Conservation (phyloP, 92 coral and sea anemone species). For the Muricea muricata region DNA sequence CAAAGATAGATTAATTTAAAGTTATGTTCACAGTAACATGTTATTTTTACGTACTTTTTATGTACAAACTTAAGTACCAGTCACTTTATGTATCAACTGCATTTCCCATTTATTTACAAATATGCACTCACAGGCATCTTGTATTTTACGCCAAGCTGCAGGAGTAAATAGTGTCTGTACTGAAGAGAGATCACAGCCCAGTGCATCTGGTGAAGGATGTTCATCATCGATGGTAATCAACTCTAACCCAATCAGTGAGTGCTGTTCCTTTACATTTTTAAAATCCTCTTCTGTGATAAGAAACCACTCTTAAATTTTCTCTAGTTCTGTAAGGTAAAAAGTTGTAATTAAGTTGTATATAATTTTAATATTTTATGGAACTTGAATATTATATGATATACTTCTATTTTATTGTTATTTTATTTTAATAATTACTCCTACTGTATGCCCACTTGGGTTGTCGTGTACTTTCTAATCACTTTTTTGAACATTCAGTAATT, state of each 20-base stretch:
- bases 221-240: not conserved
- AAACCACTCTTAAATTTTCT: not conserved
- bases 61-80: too few relatives aligned
- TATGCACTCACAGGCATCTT: not conserved
- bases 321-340: not conserved
- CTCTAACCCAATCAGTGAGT: not conserved
- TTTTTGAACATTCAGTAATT: not conserved
- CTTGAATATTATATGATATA: not conserved
- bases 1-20: not conserved
- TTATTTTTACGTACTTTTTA: not conserved
- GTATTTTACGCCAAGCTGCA: not conserved
- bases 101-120: not conserved
- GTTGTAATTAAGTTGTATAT: not conserved
- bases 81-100: not conserved
- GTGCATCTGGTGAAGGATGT: conserved; percentile 7
- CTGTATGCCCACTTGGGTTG: not conserved
- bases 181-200: conserved; percentile 5
- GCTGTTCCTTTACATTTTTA: not conserved
- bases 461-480: not conserved
- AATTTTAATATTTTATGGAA: too few relatives aligned
- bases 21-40: not conserved
- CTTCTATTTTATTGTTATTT: not conserved
- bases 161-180: not conserved
- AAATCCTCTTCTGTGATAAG: not conserved
- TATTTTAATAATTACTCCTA: too few relatives aligned